Conservation (phyloP, 37 sponge, comb jelly and placozoan genomes). For the Geodia barretti region DNA sequence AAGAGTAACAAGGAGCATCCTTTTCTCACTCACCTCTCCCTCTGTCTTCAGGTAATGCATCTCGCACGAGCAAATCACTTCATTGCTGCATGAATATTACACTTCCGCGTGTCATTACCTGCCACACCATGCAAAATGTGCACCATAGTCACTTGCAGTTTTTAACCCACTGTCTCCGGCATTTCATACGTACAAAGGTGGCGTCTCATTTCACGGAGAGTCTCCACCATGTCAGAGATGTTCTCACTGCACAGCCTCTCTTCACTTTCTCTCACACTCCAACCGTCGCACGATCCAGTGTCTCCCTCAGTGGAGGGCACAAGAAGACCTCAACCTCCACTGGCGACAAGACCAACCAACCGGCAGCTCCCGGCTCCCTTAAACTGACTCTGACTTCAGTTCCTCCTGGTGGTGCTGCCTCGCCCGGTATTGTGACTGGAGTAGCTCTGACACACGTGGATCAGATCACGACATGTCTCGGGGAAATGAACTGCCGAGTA, state of each 20-base stretch:
- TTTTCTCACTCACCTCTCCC: constrained; percentile 36
- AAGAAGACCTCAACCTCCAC: not conserved
- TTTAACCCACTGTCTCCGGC: not conserved
- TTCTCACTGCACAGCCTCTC: not conserved
- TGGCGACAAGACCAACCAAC: not conserved
- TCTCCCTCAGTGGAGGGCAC: not conserved
- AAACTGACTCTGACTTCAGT: not conserved
- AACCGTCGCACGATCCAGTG: not conserved
- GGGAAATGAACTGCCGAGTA: constrained; percentile 34
- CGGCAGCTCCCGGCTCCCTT: too few species aligned
- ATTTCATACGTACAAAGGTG: not conserved
- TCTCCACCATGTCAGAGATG: constrained; percentile 34
- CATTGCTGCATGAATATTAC: too few species aligned
- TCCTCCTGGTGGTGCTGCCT: not conserved
- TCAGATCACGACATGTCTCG: constrained; percentile 21
- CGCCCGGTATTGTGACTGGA: not conserved
- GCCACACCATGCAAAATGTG: too few species aligned
- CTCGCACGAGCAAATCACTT: too few species aligned
- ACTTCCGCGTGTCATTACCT: too few species aligned
- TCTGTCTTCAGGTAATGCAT: constrained; percentile 28
- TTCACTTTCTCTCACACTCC: not conserved
- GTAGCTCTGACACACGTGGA: constrained; percentile 39
- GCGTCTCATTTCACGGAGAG: not conserved
- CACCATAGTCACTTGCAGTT: too few species aligned
- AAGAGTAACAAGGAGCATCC: not conserved